These are phyloP conservation scores for Propithecus coquereli DNA, from an alignment of 2,113 vertebrate genomes.

Conservation along the genomic window DNA sequence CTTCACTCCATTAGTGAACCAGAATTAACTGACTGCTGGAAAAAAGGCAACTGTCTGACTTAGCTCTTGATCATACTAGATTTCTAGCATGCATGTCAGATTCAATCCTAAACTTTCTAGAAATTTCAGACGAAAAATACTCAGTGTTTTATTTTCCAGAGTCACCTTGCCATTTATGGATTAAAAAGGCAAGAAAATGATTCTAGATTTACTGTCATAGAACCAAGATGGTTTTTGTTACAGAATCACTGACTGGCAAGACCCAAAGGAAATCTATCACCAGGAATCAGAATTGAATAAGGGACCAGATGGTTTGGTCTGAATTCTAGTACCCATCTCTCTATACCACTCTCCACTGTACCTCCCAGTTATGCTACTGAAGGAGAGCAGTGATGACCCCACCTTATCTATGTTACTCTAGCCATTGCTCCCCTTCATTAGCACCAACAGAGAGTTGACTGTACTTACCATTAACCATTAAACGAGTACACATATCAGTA, in stretches of 20 bases:
- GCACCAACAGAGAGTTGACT: constrained; percentile 53
- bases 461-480: not conserved
- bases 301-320: not conserved
- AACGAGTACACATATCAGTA: not conserved
- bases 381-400: not conserved
- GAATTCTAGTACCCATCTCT: not conserved
- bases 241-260: not conserved
- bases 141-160: not conserved
- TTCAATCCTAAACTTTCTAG: not conserved
- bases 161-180: not conserved
- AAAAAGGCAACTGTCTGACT: not conserved
- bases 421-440: not conserved
- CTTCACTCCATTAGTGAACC: not conserved
- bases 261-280: not conserved
- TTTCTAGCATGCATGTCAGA: not conserved
- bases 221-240: not conserved
- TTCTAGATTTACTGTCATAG: not conserved
- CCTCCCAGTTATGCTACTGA: not conserved
- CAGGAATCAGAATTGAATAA: not conserved
- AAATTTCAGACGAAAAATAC: not conserved
- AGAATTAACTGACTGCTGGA: not conserved
- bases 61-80: not conserved
- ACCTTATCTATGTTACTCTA: not conserved
- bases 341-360: no score
- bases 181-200: constrained; percentile 23